Conservation (phyloP, 2,888 invertebrate genomes). For the Gisinianus flammeolus region DNA sequence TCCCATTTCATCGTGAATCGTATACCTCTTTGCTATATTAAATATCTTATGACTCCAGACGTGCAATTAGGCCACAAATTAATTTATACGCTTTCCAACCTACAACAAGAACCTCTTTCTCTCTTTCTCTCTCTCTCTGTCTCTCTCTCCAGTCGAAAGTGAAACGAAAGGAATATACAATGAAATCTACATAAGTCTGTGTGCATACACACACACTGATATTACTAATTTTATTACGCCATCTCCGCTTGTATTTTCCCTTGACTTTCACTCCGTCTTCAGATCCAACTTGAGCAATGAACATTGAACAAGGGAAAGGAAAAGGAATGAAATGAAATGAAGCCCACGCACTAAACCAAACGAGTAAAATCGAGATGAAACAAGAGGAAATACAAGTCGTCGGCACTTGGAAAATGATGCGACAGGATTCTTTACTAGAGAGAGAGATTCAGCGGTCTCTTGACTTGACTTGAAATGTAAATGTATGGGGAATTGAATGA, state of each 20-base stretch:
- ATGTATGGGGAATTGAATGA: too few species aligned
- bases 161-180: conserved; percentile 10
- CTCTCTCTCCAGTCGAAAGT: neutral
- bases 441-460: too few species aligned
- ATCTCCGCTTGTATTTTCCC: conserved; percentile 13
- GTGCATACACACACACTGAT: neutral
- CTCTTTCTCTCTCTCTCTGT: conserved; percentile 13
- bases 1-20: conserved; percentile 4
- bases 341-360: too few species aligned
- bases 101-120: neutral
- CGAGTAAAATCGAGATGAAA: too few species aligned
- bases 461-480: too few species aligned
- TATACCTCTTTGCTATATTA: conserved; percentile 50
- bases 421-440: too few species aligned
- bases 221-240: conserved; percentile 43
- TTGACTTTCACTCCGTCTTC: neutral
- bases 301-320: too few species aligned
- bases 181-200: conserved; percentile 21
- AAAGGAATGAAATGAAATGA: too few species aligned
- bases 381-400: too few species aligned
- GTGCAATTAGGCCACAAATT: conserved; percentile 59
- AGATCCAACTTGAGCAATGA: neutral
- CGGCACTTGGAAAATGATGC: too few species aligned
- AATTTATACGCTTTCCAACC: conserved; percentile 49
- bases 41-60: conserved; percentile 58